Conservation (phyloP, 1,140 invertebrate genomes). For the Leptinotarsa texana region DNA sequence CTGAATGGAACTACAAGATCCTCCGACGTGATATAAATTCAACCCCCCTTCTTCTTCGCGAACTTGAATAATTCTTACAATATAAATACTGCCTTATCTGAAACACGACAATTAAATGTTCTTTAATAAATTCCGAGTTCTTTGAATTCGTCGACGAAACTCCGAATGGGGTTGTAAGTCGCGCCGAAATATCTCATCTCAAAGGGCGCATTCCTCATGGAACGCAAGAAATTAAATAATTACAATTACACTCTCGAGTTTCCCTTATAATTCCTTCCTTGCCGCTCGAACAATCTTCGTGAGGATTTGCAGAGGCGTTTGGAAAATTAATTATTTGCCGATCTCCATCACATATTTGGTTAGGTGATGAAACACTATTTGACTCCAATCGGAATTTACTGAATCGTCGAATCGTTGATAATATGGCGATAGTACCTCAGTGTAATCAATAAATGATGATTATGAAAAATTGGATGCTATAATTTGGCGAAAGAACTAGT, state of each 20-base stretch:
- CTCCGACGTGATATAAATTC: neutral
- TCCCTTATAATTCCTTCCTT: slow-evolving; percentile 7
- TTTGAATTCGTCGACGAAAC: slow-evolving; percentile 13
- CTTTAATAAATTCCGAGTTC: slow-evolving; percentile 12
- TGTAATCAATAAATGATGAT: too few relatives aligned
- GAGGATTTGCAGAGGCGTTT: slow-evolving; percentile 1
- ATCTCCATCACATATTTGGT: neutral
- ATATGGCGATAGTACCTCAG: too few relatives aligned
- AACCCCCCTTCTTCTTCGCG: neutral
- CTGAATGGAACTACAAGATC: neutral
- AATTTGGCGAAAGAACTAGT: too few relatives aligned
- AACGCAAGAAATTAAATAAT: slow-evolving; percentile 15
- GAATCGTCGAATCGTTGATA: too few relatives aligned
- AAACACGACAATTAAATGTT: slow-evolving; percentile 20
- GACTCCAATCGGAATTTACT: too few relatives aligned
- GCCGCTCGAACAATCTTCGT: slow-evolving; percentile 2
- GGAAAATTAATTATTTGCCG: neutral
- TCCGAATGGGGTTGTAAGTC: neutral
- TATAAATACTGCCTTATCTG: slow-evolving; percentile 16
- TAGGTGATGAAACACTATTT: neutral
- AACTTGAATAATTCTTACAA: neutral
- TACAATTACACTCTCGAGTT: slow-evolving; percentile 14
- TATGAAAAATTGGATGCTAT: too few relatives aligned
- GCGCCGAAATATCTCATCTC: slow-evolving; percentile 15
- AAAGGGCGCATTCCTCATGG: slow-evolving; percentile 12